Conservation (phyloP, 2,113 vertebrate species). For the Calyptomena viridis region DNA sequence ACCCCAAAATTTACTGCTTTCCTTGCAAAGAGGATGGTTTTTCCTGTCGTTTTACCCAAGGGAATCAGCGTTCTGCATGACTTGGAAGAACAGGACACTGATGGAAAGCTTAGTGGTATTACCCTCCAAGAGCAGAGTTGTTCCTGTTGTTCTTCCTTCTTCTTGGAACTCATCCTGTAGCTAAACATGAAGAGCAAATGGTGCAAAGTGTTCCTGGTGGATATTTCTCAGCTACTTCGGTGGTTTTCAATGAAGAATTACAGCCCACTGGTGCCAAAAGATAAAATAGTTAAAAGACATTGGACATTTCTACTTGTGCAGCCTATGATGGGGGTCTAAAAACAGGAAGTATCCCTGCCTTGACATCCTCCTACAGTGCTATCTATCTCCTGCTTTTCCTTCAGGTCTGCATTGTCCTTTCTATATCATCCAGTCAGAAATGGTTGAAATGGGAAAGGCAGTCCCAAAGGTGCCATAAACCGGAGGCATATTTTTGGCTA, state of each 20-base stretch:
- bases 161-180: not conserved
- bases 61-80: not conserved
- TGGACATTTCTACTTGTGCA: not conserved
- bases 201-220: not conserved
- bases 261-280: not conserved
- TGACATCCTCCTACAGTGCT: not conserved
- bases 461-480: not conserved
- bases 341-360: not conserved
- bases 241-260: not conserved
- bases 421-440: not conserved
- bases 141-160: not conserved
- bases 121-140: not conserved
- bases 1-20: slow-evolving; percentile 37
- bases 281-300: not conserved
- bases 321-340: no score
- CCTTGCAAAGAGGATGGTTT: not conserved
- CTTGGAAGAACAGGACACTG: not conserved
- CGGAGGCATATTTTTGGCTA: not conserved
- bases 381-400: not conserved
- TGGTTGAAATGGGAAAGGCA: not conserved
- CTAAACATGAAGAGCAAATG: not conserved
- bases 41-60: not conserved
- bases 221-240: not conserved
- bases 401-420: not conserved
- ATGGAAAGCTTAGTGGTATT: not conserved